Evolutionary conservation across 1,140 invertebrate genomes (phyloP).

Genomic region (Calliphora vicina): DNA sequence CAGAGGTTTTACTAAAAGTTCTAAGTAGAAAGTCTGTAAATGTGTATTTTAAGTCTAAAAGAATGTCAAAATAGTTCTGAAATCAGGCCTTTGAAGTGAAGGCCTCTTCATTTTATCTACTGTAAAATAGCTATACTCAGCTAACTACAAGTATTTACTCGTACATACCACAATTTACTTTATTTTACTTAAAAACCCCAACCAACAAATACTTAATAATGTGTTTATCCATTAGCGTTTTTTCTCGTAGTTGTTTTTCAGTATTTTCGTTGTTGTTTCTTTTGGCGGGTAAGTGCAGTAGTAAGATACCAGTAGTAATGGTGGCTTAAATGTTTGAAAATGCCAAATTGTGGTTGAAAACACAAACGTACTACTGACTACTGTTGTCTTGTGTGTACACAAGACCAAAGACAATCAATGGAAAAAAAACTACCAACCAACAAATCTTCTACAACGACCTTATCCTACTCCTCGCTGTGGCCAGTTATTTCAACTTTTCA

Average conservation of each 20-base stretch:
- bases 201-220: slow-evolving; percentile 1
- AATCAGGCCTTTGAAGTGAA: too few species aligned
- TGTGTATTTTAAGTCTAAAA: too few species aligned
- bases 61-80: too few species aligned
- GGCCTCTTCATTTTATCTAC: too few species aligned
- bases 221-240: slow-evolving; percentile 15
- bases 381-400: neutral
- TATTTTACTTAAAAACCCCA: neutral
- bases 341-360: slow-evolving; percentile 2
- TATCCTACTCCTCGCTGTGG: neutral
- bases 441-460: too few species aligned
- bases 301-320: neutral
- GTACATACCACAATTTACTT: neutral
- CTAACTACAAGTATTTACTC: too few species aligned
- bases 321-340: slow-evolving; percentile 4
- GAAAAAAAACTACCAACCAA: neutral
- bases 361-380: neutral
- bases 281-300: slow-evolving; percentile 7
- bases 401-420: neutral
- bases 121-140: too few species aligned
- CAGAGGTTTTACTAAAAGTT: too few species aligned
- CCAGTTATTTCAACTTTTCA: neutral
- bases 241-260: too few species aligned
- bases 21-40: too few species aligned
- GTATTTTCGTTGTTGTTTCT: neutral